Conservation (phyloP, 2,113 vertebrate genomes). For the Polypterus bichir region DNA sequence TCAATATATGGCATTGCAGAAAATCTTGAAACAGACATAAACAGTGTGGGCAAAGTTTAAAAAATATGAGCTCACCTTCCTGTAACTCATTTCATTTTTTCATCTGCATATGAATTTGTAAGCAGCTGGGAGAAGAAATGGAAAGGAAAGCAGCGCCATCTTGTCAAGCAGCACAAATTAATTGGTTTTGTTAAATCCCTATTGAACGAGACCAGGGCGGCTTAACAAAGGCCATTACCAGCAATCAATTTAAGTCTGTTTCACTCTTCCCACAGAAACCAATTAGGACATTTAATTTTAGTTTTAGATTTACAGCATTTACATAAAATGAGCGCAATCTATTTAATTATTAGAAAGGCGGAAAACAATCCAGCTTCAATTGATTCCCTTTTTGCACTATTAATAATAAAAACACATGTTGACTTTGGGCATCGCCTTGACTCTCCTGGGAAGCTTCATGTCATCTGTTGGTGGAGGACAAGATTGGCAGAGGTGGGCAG, state of each 20-base stretch:
- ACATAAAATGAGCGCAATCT: conserved; percentile 32
- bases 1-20: too few relatives aligned
- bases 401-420: too few relatives aligned
- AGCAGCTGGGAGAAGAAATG: too few relatives aligned
- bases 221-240: conserved; percentile 48
- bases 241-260: conserved; percentile 58
- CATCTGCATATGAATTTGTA: too few relatives aligned
- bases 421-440: too few relatives aligned
- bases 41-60: too few relatives aligned
- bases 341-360: conserved; percentile 29
- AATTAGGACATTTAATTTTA: conserved; percentile 55
- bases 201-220: conserved; percentile 42
- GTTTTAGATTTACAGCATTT: conserved; percentile 45
- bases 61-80: too few relatives aligned
- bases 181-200: conserved; percentile 55
- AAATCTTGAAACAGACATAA: too few relatives aligned
- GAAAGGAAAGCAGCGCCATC: not conserved
- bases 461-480: too few relatives aligned
- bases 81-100: too few relatives aligned
- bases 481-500: too few relatives aligned
- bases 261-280: conserved; percentile 51
- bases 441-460: too few relatives aligned
- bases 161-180: conserved; percentile 39
- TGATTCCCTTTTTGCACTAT: conserved; percentile 19
- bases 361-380: conserved; percentile 37